Evolutionary conservation across 1,140 invertebrate genomes (phyloP), one percentile per base, ranked within the genome.

Genomic region (Spodoptera litura): DNA sequence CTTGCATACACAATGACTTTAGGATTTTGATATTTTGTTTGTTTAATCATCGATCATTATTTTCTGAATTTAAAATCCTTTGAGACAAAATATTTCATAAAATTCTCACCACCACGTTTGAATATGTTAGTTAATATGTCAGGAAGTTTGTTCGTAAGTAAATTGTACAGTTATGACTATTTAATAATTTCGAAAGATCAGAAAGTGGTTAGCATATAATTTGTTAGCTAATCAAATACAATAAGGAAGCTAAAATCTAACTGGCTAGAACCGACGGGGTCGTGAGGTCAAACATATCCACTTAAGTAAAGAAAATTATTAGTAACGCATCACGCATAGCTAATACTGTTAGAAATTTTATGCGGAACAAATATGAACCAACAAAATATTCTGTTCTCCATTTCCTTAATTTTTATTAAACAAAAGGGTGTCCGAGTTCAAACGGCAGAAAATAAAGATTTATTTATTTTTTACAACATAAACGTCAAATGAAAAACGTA

Each of bases 401-500:
- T n/a, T 62, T 35, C 31, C 25, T 31, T 31, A 61, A 10, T 61
- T 31, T 31, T 61, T 38, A 15, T 15, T 44, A 15, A 59, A 49
- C 6, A 49, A 13, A 27, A 58, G 49, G n/a, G 11, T n/a, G 58
- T 11, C 38, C 31, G 51, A 61, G 56, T 62, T 75, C 8, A 62
- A 44, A 31, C 56, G 27, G 3, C 12, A 56, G 59, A n/a, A n/a
- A 78, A 70, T 53, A 44, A 79, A 82, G 77, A 82, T 82, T 84
- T 82, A 84, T 84, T 82, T 82, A 84, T 84, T 53, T 64, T 25
- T 79, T 76, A 77, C 68, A 51, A 38, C n/a, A 13, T 20, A 82
- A 80, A 84, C 78, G 81, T 86, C 82, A 81, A 80, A 85, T 80
- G 61, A 86, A 88, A 44, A 86, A 87, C 81, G 52, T 83, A 83